Evolutionary conservation across 2,888 invertebrate genomes (phyloP), one percentile per base, ranked within the genome.

Genomic region (Elmis aenea): DNA sequence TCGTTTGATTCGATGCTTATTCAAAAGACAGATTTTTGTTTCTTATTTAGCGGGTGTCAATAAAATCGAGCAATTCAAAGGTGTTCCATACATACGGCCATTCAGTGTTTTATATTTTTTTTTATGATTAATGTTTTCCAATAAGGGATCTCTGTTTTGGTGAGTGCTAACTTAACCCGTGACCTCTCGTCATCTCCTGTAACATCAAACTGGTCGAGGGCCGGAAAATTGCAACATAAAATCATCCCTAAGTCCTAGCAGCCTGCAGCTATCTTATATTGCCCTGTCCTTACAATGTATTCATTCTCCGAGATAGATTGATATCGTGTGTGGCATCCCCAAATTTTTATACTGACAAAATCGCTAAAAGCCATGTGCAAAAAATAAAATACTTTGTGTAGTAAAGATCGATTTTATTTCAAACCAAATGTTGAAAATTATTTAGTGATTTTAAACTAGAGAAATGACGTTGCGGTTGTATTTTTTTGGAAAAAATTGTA

Each of bases 161-260:
- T 25, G 38, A 38, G 38, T 35, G 34, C 38, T 47, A 39, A 57
- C 57, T 64, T 64, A 64, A 64, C 64, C 65, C 58, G 45, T 52
- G 62, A 63, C 63, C 64, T 58, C 58, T n/a, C 57, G 54, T 64
- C 60, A 63, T 64, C 59, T 58, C 54, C 55, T 56, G 52, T 58
- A 59, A 58, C 55, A 60, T 43, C 55, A 52, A 42, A 53, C 52
- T 50, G 57, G 61, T 60, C 55, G 59, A 65, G 62, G 63, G 62
- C 61, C 58, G 61, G 64, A 65, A 67, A 67, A 67, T 67, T 66
- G 64, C 64, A 54, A 63, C 67, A 64, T 67, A 65, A 67, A 66
- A 59, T 60, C 58, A 52, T 57, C 59, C 60, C 57, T 51, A 46
- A 46, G 42, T 48, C 48, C 42, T 39, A 32, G 35, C 38, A 37